Conservation (phyloP, 2,797 vertebrate species). For the Ctenosaura bakeri region DNA sequence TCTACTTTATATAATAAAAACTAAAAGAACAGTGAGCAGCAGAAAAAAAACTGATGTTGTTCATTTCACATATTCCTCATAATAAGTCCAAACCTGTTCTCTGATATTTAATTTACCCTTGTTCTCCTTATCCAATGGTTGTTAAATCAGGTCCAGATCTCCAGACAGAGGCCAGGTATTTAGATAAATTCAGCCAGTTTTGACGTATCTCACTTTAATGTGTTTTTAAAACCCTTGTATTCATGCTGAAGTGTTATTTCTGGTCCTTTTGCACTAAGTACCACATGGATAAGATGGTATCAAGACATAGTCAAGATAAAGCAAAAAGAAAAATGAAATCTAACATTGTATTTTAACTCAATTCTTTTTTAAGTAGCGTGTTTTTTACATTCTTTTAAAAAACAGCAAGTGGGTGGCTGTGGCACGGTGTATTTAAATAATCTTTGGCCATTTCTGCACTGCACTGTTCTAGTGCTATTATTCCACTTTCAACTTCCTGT, state of each 20-base stretch:
- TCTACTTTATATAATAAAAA: background rate
- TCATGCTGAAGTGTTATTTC: background rate
- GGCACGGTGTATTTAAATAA: background rate
- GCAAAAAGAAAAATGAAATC: background rate
- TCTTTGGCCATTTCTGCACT: too few species aligned
- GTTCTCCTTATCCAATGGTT: slow-evolving; percentile 4
- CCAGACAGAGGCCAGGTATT: background rate
- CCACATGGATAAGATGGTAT: background rate
- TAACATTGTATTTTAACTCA: background rate
- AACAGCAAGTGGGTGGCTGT: background rate
- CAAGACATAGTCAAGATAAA: background rate
- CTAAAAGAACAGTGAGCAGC: background rate
- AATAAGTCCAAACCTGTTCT: background rate
- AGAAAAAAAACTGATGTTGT: background rate
- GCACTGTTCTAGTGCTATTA: too few species aligned
- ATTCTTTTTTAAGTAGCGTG: background rate
- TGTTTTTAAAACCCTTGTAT: background rate
- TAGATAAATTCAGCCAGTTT: background rate
- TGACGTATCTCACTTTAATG: background rate
- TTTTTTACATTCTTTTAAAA: background rate
- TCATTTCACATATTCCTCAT: background rate
- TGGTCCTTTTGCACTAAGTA: background rate
- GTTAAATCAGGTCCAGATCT: slow-evolving; percentile 9
- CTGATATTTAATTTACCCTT: slow-evolving; percentile 35
- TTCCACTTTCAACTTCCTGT: too few species aligned